Base-by-base conservation (phyloP, 2,113 vertebrate species). In the Athene noctua region DNA sequence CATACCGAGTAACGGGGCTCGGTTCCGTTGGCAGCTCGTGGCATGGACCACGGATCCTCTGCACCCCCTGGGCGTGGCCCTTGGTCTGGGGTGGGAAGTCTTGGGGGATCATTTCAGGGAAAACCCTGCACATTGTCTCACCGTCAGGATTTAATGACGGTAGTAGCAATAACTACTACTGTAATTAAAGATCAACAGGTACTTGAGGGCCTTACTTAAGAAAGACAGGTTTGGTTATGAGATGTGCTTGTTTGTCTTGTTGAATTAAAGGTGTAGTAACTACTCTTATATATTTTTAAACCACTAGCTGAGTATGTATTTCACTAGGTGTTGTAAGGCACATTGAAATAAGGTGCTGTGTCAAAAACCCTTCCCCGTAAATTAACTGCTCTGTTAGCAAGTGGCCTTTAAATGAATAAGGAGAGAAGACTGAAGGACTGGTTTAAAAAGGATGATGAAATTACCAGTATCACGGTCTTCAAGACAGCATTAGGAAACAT, bases 301-400 rank as follows among this genome's bases (percentile, higher is more conserved):
- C 17, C 51, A 11, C 6, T 16, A 7, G 14, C 16, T 81, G 40
- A 18, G 38, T 40, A 1, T 12, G 20, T 36, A 2, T 42, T 30
- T 47, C 27, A n/a, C 8, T 52, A 11, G 34, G 20, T 22, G 6
- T 77, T 40, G 29, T 20, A 49, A 55, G 13, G 21, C 8, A 17
- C 6, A 3, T 25, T 17, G 25, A 30, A 21, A 22, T 7, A 16
- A 70, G 12, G 22, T 57, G 38, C 20, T 46, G 40, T 5, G 23
- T 40, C 26, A 23, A 6, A 46, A 51, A 11, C 23, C 3, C 29
- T 63, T 20, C 17, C 1, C 0, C 3, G 3, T 22, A 2, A 0
- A 51, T 62, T 44, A 55, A 19, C 40, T 40, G 54, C 78, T 62
- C 32, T 3, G 0, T 32, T 26, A 46, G 27, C 25, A n/a, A 46